Evolutionary conservation across 2,113 vertebrate genomes (phyloP).

Genomic region (Oryctolagus cuniculus): mOryCun1.1 NC_091453.1:83596001-83596500

Average conservation of each 20-base stretch:
- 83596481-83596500: neutral
- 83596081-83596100: neutral
- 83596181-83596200: constrained; percentile 30
- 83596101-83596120: neutral
- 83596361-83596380: neutral
- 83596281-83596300: constrained; percentile 18
- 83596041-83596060: neutral
- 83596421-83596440: neutral
- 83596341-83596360: constrained; percentile 48
- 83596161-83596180: neutral
- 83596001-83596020: constrained; percentile 54
- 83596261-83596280: neutral
- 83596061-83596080: constrained; percentile 15
- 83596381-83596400: constrained; percentile 25
- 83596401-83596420: constrained; percentile 20
- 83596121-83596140: neutral
- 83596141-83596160: constrained; percentile 35
- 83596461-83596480: constrained; percentile 26
- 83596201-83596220: constrained; percentile 39
- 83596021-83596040: constrained; percentile 16
- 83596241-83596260: neutral
- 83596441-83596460: neutral
- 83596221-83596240: too few species aligned
- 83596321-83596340: constrained; percentile 26
- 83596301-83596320: neutral